phyloP scores from a whole-genome alignment of 2,113 vertebrate species.

The Misgurnus mizolepis region DNA sequence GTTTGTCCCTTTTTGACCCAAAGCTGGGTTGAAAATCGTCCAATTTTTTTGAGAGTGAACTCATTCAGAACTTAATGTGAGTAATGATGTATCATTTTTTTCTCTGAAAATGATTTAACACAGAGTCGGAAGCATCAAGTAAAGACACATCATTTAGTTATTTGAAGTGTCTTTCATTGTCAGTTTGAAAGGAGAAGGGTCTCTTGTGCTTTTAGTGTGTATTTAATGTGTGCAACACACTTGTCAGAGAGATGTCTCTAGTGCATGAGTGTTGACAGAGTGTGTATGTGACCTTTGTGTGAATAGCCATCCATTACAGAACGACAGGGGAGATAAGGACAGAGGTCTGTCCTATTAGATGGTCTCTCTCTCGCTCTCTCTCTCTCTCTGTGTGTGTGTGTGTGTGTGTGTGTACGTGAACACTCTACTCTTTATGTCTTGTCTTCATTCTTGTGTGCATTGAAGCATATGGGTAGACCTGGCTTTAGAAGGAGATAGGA shows the following conservation, averaged over 20 bases:
- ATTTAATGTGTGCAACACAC: slow-evolving; percentile 8
- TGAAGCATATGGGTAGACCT: slow-evolving; percentile 62
- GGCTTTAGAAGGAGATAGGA: slow-evolving; percentile 50
- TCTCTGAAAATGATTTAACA: neutral
- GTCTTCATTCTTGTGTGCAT: slow-evolving; percentile 72
- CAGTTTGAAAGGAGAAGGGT: slow-evolving; percentile 27
- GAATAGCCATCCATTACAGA: slow-evolving; percentile 70
- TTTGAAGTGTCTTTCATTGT: slow-evolving; percentile 21
- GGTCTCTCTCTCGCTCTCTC: neutral
- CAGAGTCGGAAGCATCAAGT: neutral
- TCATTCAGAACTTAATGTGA: too few relatives aligned
- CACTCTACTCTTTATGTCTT: slow-evolving; percentile 57
- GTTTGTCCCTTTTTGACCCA: too few relatives aligned
- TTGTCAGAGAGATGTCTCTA: slow-evolving; percentile 60
- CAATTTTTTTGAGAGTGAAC: too few relatives aligned
- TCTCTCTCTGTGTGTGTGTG: slow-evolving; percentile 15
- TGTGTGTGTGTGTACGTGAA: slow-evolving; percentile 35
- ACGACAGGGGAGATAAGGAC: slow-evolving; percentile 58
- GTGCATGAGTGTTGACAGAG: slow-evolving; percentile 67
- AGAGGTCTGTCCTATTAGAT: slow-evolving; percentile 57
- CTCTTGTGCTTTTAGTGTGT: slow-evolving; percentile 44
- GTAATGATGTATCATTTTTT: neutral
- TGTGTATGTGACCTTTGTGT: slow-evolving; percentile 65
- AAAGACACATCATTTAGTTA: neutral
- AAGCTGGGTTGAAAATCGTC: too few relatives aligned